Evolutionary conservation across 2,797 vertebrate genomes (phyloP), one percentile per base, ranked within the genome.

Genomic region (Acrocephalus scirpaceus): DNA sequence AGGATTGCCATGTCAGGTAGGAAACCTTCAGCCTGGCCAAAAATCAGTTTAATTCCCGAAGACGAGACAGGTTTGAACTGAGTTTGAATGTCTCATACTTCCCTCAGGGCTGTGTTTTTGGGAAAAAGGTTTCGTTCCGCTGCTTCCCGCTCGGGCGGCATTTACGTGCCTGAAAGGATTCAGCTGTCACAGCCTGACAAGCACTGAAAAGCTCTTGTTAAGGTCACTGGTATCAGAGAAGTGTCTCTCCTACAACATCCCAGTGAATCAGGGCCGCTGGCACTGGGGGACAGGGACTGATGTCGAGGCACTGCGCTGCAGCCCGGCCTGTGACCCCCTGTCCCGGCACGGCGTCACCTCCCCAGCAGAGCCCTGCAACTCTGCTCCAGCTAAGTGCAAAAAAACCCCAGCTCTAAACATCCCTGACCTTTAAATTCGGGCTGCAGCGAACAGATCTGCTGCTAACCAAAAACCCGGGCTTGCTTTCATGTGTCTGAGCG

Each of bases 391-490:
- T 15, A 4, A 77, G 40, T 2, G 15, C 27, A 15, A 30, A 27
- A 36, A 18, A 36, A 17, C 7, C 22, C 29, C 47, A 29, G 5
- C 87, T 79, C 88, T 18, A 22, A 76, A 76, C 85, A 75, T 4
- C 19, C 78, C 5, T 53, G 70, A 92, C 94, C 94, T 95, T 95
- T 92, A 47, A 44, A 90, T 75, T 86, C 50, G 16, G 70, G 61
- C 82, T 88, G 82, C 42, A 80, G 71, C 3, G 7, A 17, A 29
- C 45, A 90, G 85, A 69, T 79, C 44, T 73, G 77, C 81, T 20
- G 67, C 73, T 79, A 51, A 79, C 89, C 73, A 56, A 66, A 70
- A 86, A 56, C 9, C 81, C 5, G 7, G 66, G 70, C 17, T 65
- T 23, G 75, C 76, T 95, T 90, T 96, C 92, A 72, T 48, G 80